Conservation (phyloP, 2,888 invertebrate genomes). For the Pasiphila rectangulata region DNA sequence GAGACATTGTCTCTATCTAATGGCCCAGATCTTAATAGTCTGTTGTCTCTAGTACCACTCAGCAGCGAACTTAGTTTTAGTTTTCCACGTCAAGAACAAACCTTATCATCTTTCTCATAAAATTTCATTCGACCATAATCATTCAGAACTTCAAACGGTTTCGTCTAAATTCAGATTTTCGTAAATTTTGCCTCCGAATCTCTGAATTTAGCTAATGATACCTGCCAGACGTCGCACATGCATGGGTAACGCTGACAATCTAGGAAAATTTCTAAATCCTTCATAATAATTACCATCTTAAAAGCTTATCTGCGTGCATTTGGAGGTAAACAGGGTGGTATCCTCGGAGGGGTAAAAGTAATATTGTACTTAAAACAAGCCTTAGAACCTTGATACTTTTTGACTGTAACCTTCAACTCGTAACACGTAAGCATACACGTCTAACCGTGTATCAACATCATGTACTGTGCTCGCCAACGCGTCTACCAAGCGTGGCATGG, state of each 20-base stretch:
- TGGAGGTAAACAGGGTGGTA: constrained; percentile 13
- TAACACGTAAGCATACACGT: too few species aligned
- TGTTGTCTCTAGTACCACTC: constrained; percentile 22
- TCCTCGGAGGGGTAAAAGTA: not conserved
- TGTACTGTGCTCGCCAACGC: too few species aligned
- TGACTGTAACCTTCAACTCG: too few species aligned
- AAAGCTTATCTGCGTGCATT: constrained; percentile 17
- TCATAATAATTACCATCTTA: constrained; percentile 24
- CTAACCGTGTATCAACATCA: too few species aligned
- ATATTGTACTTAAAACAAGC: not conserved
- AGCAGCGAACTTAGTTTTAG: constrained; percentile 9
- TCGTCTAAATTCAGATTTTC: not conserved
- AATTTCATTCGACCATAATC: constrained; percentile 16
- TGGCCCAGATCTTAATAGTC: constrained; percentile 30
- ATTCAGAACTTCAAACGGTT: not conserved
- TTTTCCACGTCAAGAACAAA: constrained; percentile 14
- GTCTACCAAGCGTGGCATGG: too few species aligned
- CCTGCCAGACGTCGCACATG: constrained; percentile 6
- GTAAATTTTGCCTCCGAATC: not conserved
- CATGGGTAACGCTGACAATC: constrained; percentile 16
- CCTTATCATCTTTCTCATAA: constrained; percentile 8
- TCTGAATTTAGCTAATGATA: constrained; percentile 2
- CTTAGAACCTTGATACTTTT: not conserved
- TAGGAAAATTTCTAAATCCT: constrained; percentile 17
- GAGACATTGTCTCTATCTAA: constrained; percentile 42